phyloP scores from a whole-genome alignment of 37 sponge, comb jelly and placozoan species.

The Aphrocallistes beatrix region DNA sequence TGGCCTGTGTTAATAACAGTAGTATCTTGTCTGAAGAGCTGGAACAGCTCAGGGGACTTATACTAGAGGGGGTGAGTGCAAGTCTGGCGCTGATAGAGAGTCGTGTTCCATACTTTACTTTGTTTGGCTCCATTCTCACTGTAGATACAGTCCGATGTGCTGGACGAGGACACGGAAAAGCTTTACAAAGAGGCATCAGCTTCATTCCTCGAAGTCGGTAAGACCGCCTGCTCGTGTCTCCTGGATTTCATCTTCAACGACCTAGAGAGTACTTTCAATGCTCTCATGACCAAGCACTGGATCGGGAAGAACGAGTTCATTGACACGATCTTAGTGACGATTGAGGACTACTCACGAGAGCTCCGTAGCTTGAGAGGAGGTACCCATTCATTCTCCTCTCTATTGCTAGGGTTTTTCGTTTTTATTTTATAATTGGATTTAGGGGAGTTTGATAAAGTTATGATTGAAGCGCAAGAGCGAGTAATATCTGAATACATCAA shows the following conservation, averaged over 20 bases:
- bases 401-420: background rate
- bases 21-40: background rate
- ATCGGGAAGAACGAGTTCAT: background rate
- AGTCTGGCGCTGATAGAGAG: background rate
- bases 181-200: background rate
- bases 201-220: background rate
- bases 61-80: background rate
- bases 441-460: slow-evolving; percentile 21
- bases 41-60: background rate
- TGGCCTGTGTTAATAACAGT: slow-evolving; percentile 1
- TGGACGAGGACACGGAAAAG: background rate
- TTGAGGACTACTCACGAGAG: background rate
- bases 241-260: background rate
- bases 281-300: background rate
- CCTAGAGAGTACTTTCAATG: background rate
- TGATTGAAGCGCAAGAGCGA: slow-evolving; percentile 50
- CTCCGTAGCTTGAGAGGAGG: background rate
- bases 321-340: background rate
- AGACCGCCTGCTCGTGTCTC: background rate
- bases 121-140: too few species aligned
- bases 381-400: background rate
- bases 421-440: background rate
- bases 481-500: slow-evolving; percentile 34
- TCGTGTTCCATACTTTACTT: background rate
- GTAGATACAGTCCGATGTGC: background rate